phyloP scores from a whole-genome alignment of 2,113 vertebrate genomes.

The Nesoenas mayeri region DNA sequence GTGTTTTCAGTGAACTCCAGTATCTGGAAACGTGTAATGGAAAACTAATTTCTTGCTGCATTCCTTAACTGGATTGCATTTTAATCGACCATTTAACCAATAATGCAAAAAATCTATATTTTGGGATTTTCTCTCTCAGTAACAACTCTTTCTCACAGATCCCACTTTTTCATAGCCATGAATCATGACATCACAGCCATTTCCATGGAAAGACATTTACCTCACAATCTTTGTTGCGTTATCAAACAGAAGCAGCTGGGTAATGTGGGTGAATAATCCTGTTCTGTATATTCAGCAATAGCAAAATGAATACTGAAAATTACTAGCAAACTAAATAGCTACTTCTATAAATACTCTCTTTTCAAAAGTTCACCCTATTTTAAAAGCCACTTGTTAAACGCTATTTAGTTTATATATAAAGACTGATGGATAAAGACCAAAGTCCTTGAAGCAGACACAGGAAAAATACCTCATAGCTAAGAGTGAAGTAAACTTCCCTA shows the following conservation, averaged over 20 bases:
- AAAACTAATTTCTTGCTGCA: neutral
- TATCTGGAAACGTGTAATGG: neutral
- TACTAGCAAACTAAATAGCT: conserved; percentile 62
- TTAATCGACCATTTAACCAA: neutral
- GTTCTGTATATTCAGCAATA: conserved; percentile 56
- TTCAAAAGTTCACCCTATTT: conserved; percentile 59
- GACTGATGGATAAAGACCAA: conserved; percentile 23
- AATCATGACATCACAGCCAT: conserved; percentile 42
- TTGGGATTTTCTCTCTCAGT: conserved; percentile 12
- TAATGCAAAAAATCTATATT: neutral
- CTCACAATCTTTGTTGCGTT: conserved; percentile 21
- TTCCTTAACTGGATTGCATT: neutral
- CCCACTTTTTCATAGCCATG: neutral
- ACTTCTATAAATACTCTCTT: conserved; percentile 62
- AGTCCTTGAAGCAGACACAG: conserved; percentile 24
- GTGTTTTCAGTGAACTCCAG: neutral
- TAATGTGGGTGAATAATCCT: conserved; percentile 62
- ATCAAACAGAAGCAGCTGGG: conserved; percentile 62
- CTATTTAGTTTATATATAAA: conserved; percentile 48
- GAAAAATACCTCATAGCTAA: conserved; percentile 24
- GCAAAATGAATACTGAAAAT: conserved; percentile 65
- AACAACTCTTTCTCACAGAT: neutral
- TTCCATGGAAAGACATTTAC: conserved; percentile 32
- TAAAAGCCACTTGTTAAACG: conserved; percentile 61
- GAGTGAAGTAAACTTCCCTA: neutral